These are phyloP conservation scores for Bombus breviceps DNA, from an alignment of 1,140 invertebrate genomes.

Conservation along the genomic window DNA sequence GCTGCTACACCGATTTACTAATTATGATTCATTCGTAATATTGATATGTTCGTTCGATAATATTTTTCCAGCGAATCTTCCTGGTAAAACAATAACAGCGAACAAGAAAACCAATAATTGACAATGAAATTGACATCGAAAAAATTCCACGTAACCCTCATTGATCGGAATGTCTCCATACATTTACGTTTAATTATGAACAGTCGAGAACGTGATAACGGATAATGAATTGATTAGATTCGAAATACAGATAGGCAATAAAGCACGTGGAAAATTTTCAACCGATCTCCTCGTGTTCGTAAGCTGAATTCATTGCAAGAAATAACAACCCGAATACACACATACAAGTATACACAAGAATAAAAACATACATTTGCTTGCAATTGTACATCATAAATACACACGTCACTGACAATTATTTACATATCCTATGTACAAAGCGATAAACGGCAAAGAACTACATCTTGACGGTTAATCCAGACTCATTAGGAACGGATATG, in stretches of 20 bases:
- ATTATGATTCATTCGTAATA: not conserved
- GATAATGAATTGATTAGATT: constrained; percentile 4
- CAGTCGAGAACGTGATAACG: not conserved
- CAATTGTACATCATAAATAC: constrained; percentile 15
- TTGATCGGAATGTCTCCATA: not conserved
- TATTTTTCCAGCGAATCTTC: not conserved
- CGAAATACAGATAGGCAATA: not conserved
- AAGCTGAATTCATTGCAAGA: not conserved
- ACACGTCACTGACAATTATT: constrained; percentile 2
- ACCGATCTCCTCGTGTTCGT: not conserved
- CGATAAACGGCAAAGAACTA: not conserved
- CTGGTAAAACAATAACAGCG: not conserved
- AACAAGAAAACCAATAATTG: not conserved
- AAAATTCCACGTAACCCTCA: not conserved
- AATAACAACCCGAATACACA: not conserved
- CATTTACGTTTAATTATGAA: not conserved
- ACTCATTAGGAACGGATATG: not conserved
- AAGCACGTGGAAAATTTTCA: constrained; percentile 26
- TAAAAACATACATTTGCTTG: constrained; percentile 18
- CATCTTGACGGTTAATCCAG: not conserved
- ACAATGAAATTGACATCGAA: not conserved
- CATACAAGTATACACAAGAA: not conserved
- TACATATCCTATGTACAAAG: not conserved
- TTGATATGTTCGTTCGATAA: not conserved
- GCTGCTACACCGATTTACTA: not conserved